These are phyloP conservation scores for Cygnus atratus DNA, from an alignment of 2,113 vertebrate species.

Conservation along the genomic window DNA sequence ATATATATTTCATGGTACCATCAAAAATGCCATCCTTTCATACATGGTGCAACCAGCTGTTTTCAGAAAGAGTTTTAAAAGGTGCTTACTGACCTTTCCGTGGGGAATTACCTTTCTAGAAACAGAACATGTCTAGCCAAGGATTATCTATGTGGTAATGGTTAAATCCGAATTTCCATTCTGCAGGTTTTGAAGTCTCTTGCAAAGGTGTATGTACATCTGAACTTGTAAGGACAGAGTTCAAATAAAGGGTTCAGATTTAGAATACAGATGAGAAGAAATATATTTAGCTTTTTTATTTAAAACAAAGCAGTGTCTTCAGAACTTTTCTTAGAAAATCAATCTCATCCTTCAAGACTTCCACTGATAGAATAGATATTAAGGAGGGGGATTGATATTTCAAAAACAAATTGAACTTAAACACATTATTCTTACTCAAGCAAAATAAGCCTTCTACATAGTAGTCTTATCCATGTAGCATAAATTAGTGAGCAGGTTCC, in stretches of 20 bases:
- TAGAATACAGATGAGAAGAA: neutral
- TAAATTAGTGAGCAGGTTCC: neutral
- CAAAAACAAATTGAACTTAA: neutral
- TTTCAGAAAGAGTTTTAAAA: neutral
- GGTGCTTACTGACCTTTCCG: neutral
- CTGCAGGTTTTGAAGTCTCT: neutral
- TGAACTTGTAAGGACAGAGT: neutral
- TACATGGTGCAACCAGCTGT: fast-evolving
- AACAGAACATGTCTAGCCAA: neutral
- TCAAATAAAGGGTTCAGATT: neutral
- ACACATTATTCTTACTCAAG: neutral
- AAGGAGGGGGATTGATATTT: neutral
- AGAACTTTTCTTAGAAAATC: neutral
- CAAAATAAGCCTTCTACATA: neutral
- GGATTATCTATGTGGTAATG: neutral
- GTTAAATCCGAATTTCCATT: neutral
- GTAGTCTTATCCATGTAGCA: neutral
- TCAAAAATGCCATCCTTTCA: neutral
- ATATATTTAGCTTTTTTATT: neutral
- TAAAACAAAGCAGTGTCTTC: neutral
- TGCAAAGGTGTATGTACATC: neutral
- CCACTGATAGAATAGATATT: neutral
- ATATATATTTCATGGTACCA: too few species aligned
- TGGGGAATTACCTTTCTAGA: neutral
- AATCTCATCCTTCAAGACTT: neutral